Evolutionary conservation across 2,797 vertebrate species (phyloP), one percentile per base, ranked within the genome.

Genomic region (Anisognathus igniventris): DNA sequence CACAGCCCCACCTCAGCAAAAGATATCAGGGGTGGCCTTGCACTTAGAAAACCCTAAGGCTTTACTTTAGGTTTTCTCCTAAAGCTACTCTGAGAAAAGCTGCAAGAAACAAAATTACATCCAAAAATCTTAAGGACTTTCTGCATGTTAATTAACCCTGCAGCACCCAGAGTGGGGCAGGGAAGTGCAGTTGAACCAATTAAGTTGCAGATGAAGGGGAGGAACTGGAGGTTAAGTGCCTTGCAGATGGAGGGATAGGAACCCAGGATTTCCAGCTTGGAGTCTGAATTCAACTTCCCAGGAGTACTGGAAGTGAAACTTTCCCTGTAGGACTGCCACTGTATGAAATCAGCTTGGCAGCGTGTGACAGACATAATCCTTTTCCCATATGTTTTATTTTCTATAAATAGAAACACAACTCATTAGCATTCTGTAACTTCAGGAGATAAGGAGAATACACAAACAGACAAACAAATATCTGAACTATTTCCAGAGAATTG

Each of bases 311-410:
- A 89, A 97, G 75, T 79, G 75, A 92, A 93, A 95, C 67, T 94
- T 92, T 70, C 93, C 86, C 86, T 65, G 54, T 61, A 91, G 94
- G 68, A 40, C 65, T 93, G 79, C 81, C 7, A 24, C 64, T 93
- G 51, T 71, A 88, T 27, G 66, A 97, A 97, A 97, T 96, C 92
- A 96, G 80, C 90, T 95, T 97, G 97, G 96, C 96, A 96, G 83
- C 8, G 57, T 95, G 91, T 93, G 93, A 96, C 87, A 95, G 75
- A 70, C 92, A 93, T 95, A 97, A 96, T 97, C 96, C 93, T 96
- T 96, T 90, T 84, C 95, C 95, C 96, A 96, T 95, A 96, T 96
- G 95, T 96, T 97, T 95, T 95, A 90, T 91, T 95, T 97, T 91
- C 94, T 92, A 96, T 96, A 84, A 95, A 92, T 92, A 96, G 80